A percentile compares a stretch with the other conserved stretches of the same genome.
phyloP scores from a whole-genome alignment of 2,888 invertebrate species.

The Volucella zonaria region DNA sequence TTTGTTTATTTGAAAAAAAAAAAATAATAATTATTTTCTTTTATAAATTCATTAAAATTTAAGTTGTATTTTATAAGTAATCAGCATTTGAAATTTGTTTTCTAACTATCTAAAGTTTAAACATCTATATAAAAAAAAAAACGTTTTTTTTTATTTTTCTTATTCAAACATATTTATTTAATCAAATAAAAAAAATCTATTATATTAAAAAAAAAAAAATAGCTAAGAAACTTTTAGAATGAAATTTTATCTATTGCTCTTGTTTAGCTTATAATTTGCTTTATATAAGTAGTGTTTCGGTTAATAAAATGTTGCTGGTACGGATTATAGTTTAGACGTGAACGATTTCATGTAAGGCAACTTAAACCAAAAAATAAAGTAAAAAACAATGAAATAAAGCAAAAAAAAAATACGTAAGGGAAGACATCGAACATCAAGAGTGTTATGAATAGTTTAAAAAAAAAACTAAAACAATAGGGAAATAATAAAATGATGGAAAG shows the following conservation, averaged over 20 bases:
- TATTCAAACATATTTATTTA: slow-evolving; percentile 15
- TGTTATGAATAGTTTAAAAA: too few relatives aligned
- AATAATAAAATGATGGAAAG: too few relatives aligned
- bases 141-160: background rate
- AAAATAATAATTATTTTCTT: background rate
- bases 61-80: background rate
- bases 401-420: background rate
- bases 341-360: slow-evolving; percentile 14
- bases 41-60: background rate
- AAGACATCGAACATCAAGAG: too few relatives aligned
- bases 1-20: slow-evolving; percentile 38
- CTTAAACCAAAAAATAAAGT: background rate
- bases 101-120: slow-evolving; percentile 40
- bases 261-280: slow-evolving; percentile 9
- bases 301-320: slow-evolving; percentile 45
- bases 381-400: background rate
- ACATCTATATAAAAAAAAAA: slow-evolving; percentile 23
- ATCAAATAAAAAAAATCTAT: slow-evolving; percentile 16
- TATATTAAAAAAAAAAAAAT: background rate
- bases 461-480: too few relatives aligned
- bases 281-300: slow-evolving; percentile 7
- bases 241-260: background rate
- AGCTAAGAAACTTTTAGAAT: background rate
- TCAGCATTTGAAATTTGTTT: slow-evolving; percentile 53
- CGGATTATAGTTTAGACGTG: slow-evolving; percentile 42